A percentile compares a stretch with the other conserved stretches of the same genome.
Evolutionary conservation across 2,888 invertebrate species (phyloP).

Genomic region (Bruchidius siliquastri): DNA sequence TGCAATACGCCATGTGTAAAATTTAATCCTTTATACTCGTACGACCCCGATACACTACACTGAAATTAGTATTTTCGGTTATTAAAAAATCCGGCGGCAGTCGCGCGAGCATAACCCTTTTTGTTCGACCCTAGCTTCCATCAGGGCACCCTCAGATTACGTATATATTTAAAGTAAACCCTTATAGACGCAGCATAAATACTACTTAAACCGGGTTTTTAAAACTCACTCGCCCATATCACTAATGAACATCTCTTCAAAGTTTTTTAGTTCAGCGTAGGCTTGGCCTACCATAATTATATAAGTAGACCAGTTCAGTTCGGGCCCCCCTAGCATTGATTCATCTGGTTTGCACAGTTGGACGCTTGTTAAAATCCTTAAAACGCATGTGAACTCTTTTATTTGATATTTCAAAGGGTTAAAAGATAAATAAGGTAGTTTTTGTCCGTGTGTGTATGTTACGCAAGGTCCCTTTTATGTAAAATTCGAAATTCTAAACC

Average conservation of each 20-base stretch:
- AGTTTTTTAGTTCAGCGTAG: constrained; percentile 12
- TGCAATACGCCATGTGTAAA: constrained; percentile 24
- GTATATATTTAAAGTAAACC: constrained; percentile 25
- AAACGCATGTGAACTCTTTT: constrained; percentile 27
- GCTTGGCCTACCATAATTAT: constrained; percentile 11
- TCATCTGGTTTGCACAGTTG: constrained; percentile 8
- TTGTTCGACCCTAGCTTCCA: constrained; percentile 15
- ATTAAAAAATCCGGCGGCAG: constrained; percentile 25
- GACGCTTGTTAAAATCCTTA: constrained; percentile 24
- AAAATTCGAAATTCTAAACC: constrained; percentile 39
- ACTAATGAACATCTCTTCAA: constrained; percentile 11
- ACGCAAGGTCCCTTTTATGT: constrained; percentile 25
- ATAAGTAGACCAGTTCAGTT: constrained; percentile 15
- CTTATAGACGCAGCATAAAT: constrained; percentile 24
- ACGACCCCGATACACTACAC: constrained; percentile 7
- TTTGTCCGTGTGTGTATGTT: constrained; percentile 22
- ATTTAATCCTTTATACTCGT: constrained; percentile 21
- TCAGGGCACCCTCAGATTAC: constrained; percentile 23
- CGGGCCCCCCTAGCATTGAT: constrained; percentile 10
- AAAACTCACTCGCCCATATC: constrained; percentile 13
- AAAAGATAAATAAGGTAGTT: constrained; percentile 35
- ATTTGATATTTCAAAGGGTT: constrained; percentile 34
- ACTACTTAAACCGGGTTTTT: constrained; percentile 25
- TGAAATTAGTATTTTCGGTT: constrained; percentile 26
- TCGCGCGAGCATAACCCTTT: constrained; percentile 22